phyloP scores from a whole-genome alignment of 2,888 invertebrate species.

The Lepidonotus clava region DNA sequence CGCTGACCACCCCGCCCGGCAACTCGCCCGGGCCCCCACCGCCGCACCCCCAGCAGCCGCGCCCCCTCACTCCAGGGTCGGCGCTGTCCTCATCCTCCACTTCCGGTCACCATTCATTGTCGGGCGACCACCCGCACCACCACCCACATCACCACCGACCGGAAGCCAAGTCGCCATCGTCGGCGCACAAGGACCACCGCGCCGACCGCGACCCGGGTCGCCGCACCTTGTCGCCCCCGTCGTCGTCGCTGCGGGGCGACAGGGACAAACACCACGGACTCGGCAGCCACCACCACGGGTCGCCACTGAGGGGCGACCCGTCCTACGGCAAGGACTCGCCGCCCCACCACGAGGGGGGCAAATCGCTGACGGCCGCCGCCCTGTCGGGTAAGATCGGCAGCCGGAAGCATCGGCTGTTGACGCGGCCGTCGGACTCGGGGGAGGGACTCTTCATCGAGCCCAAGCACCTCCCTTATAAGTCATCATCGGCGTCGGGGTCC shows the following conservation, averaged over 20 bases:
- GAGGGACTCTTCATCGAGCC: slow-evolving; percentile 46
- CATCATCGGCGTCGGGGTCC: slow-evolving; percentile 79
- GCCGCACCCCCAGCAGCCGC: slow-evolving; percentile 63
- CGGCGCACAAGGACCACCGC: slow-evolving; percentile 6
- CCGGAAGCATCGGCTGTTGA: slow-evolving; percentile 84
- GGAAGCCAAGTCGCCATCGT: slow-evolving; percentile 22
- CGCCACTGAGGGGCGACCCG: slow-evolving; percentile 63
- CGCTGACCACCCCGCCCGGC: slow-evolving; percentile 63
- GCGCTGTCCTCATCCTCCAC: slow-evolving; percentile 26
- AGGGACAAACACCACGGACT: slow-evolving; percentile 55
- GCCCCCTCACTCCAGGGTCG: slow-evolving; percentile 62
- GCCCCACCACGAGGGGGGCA: slow-evolving; percentile 46
- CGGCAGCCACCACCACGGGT: slow-evolving; percentile 51
- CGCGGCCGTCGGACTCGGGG: slow-evolving; percentile 81
- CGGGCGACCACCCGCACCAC: neutral
- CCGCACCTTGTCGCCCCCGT: slow-evolving; percentile 64
- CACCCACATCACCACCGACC: slow-evolving; percentile 1
- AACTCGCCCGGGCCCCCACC: slow-evolving; percentile 67
- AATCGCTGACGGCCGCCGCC: slow-evolving; percentile 30
- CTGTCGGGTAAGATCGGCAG: slow-evolving; percentile 83
- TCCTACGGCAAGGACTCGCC: slow-evolving; percentile 64
- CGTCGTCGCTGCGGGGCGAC: slow-evolving; percentile 43
- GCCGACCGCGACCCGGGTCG: slow-evolving; percentile 17
- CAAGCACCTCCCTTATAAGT: slow-evolving; percentile 84
- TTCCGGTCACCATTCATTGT: neutral